Evolutionary conservation across 2,888 invertebrate genomes (phyloP).

Genomic region (Copidosoma aretas): DNA sequence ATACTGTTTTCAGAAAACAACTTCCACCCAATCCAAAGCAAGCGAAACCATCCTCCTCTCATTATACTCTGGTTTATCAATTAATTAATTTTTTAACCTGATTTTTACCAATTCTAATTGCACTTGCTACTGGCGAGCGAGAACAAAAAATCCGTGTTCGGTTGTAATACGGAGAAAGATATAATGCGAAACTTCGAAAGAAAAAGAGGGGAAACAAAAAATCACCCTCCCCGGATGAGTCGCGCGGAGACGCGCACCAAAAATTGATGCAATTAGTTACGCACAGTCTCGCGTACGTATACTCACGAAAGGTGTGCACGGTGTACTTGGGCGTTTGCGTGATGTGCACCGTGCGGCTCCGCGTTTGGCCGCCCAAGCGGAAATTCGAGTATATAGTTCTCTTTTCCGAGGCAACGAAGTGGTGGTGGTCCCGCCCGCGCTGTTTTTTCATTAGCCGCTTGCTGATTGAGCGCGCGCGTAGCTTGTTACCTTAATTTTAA

Average conservation of each 20-base stretch:
- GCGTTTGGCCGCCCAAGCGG: not conserved
- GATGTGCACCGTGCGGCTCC: no score
- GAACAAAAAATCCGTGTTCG: not conserved
- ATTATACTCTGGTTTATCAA: not conserved
- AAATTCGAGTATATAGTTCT: not conserved
- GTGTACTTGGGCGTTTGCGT: not conserved
- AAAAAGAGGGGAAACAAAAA: no score
- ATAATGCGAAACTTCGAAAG: no score
- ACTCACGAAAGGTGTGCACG: no score
- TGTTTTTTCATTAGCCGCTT: not conserved
- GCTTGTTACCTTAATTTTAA: no score
- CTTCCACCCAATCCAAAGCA: not conserved
- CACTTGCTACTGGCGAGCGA: not conserved
- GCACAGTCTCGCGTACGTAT: not conserved
- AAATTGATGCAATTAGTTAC: constrained; percentile 1
- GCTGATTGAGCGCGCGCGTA: not conserved
- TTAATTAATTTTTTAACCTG: no score
- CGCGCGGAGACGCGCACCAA: not conserved
- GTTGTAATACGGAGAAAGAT: no score
- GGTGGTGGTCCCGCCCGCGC: not conserved
- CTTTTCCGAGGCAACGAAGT: not conserved
- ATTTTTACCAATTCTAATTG: not conserved
- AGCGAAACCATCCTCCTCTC: not conserved
- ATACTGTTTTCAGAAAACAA: no score
- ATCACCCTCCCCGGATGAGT: no score